Conservation (phyloP, 2,888 invertebrate species). For the Ectropis crepuscularia region DNA sequence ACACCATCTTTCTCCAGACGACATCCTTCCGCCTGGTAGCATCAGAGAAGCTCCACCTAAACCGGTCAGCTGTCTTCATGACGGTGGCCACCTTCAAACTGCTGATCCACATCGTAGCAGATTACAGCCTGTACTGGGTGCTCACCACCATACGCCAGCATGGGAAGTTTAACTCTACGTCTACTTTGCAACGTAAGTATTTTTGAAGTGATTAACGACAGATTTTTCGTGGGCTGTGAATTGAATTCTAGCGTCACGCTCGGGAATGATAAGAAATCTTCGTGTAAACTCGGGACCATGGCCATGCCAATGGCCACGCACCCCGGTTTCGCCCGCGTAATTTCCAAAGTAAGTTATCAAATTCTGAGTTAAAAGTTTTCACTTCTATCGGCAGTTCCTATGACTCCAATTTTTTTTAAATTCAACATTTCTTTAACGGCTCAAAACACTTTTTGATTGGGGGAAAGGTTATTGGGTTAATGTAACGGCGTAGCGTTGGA, state of each 20-base stretch:
- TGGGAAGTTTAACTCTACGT: constrained; percentile 64
- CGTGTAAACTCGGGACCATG: too few species aligned
- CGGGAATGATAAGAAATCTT: too few species aligned
- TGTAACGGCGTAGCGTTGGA: too few species aligned
- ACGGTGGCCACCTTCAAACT: constrained; percentile 88
- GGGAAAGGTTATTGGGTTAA: too few species aligned
- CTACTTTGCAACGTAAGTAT: constrained; percentile 59
- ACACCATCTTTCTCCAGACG: constrained; percentile 69
- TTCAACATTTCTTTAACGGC: background rate
- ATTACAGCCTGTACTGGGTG: constrained; percentile 93
- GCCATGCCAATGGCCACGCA: too few species aligned
- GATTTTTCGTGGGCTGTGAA: too few species aligned
- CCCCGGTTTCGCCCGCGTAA: too few species aligned
- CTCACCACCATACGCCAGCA: constrained; percentile 77
- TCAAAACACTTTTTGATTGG: background rate
- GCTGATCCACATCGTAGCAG: constrained; percentile 89
- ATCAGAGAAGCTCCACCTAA: constrained; percentile 84
- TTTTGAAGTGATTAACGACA: background rate
- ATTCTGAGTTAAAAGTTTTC: too few species aligned
- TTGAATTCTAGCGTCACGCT: too few species aligned
- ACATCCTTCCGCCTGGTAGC: constrained; percentile 85
- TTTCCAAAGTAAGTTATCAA: too few species aligned
- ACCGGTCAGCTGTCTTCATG: constrained; percentile 85
- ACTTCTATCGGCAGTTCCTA: too few species aligned
- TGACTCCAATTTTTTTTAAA: too few species aligned